These are phyloP conservation scores for Lophochroa leadbeateri DNA, from an alignment of 2,113 vertebrate species.

Conservation along the genomic window DNA sequence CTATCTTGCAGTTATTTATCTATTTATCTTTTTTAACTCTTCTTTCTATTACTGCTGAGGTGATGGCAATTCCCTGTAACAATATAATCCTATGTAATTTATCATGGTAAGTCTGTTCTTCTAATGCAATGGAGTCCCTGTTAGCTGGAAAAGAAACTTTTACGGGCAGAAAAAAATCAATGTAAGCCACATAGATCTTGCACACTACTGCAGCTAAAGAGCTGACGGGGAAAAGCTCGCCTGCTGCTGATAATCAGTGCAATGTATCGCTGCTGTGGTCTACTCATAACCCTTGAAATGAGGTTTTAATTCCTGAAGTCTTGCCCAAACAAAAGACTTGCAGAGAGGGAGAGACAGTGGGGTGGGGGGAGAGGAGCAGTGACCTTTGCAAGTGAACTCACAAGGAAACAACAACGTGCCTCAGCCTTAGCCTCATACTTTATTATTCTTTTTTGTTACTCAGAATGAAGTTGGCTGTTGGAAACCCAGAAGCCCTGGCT, in stretches of 20 bases:
- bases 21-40: background rate
- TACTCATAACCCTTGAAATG: constrained; percentile 45
- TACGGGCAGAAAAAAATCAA: constrained; percentile 19
- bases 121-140: background rate
- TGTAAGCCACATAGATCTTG: background rate
- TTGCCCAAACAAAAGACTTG: constrained; percentile 48
- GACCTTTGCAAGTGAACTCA: constrained; percentile 44
- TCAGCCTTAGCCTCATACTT: background rate
- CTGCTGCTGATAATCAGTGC: constrained; percentile 40
- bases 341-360: background rate
- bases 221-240: background rate
- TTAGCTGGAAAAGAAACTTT: background rate
- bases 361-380: constrained; percentile 7
- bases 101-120: background rate
- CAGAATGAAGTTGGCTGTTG: background rate
- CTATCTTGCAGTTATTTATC: background rate
- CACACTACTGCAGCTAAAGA: background rate
- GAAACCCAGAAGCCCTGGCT: constrained; percentile 11
- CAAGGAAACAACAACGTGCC: constrained; percentile 21
- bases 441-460: background rate
- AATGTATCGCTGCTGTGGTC: constrained; percentile 18
- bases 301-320: constrained; percentile 60
- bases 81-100: constrained; percentile 23
- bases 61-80: constrained; percentile 55
- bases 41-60: constrained; percentile 20